Evolutionary conservation across 1,140 invertebrate species (phyloP), one percentile per base, ranked within the genome.

Genomic region (Anastrepha ludens): DNA sequence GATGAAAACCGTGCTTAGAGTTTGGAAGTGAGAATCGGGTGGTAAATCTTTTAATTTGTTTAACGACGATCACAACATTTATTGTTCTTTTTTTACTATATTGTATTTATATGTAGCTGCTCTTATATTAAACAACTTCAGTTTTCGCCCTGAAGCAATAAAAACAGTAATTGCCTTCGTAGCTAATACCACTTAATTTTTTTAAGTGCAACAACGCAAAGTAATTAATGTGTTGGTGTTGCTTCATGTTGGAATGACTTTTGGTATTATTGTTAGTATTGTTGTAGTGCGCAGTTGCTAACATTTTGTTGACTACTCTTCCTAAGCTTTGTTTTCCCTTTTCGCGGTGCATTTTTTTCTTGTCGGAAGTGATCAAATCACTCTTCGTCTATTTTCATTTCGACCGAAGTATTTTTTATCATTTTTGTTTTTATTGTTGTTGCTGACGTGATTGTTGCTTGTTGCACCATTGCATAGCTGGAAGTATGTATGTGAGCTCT

Each of bases 311-410:
- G 17, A 3, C 5, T 44, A 39, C 67, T 74, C 67, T 74, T 74
- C 67, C 39, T 47, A 47, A 74, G 67, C 41, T 6, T 17, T 74
- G 67, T 74, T 74, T 74, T 74, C 67, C 29, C 39, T 44, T 74
- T 74, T 13, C 41, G 13, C 8, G 41, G 39, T 44, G 41, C 67
- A 74, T 74, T 44, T 47, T 44, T 74, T 44, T 17, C 39, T 15
- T 74, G 67, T 44, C 67, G 67, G 67, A 74, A 74, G 67, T 74
- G 39, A 74, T 74, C 47, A 74, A 47, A 74, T 74, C 67, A n/a
- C 67, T 70, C 13, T 39, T 47, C 44, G 11, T 11, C 2, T 20
- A 3, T 47, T 47, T 47, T 47, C 17, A 11, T 2, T 13, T 44
- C 39, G 44, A 74, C 6, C 39, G 17, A 44, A 74, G 2, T 74